Base-by-base conservation (phyloP, 2,888 invertebrate genomes). In the Digitonthophagus gazella region DNA sequence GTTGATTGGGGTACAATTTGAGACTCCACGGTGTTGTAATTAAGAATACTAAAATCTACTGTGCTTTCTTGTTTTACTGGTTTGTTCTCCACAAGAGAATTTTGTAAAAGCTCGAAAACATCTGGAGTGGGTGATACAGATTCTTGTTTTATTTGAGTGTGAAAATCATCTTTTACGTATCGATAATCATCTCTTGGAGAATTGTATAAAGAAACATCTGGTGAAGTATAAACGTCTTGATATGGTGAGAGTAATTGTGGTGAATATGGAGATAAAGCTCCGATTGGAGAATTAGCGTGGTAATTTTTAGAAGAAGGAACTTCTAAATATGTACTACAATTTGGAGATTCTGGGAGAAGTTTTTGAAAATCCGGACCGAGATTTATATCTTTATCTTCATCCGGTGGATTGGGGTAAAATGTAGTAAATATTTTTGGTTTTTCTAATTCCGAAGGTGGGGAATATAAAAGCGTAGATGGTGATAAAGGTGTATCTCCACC, bases 1-100 rank as follows among this genome's bases (percentile, higher is more conserved):
- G 58, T 66, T 5, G 70, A 65, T 64, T 70, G 67, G n/a, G 55
- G 56, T 3, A 61, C 61, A 61, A 61, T 61, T 66, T 69, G 68
- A 15, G 65, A 8, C 6, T 67, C 57, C 20, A 64, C 28, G 19
- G 67, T 19, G 58, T 15, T 65, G 18, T 66, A 67, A n/a, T 57
- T 86, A 81, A 89, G 78, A 20, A 89, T 81, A 72, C 88, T 86
- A 68, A 89, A 87, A 73, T 89, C 88, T 11, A 89, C 86, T 54
- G 88, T 87, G 73, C 87, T 86, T 63, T 77, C 71, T 83, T 88
- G 87, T 74, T 84, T 84, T 67, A 84, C 81, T 71, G 78, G 78
- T 74, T 80, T 79, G 28, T 6, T 44, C 70, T 79, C 76, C 68
- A 78, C 66, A 15, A 76, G 73, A 2, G 77, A 76, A 65, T 72